A percentile compares a stretch with the other conserved stretches of the same genome.
Evolutionary conservation across 2,888 invertebrate genomes (phyloP).

Genomic region (Fabriciana adippe): DNA sequence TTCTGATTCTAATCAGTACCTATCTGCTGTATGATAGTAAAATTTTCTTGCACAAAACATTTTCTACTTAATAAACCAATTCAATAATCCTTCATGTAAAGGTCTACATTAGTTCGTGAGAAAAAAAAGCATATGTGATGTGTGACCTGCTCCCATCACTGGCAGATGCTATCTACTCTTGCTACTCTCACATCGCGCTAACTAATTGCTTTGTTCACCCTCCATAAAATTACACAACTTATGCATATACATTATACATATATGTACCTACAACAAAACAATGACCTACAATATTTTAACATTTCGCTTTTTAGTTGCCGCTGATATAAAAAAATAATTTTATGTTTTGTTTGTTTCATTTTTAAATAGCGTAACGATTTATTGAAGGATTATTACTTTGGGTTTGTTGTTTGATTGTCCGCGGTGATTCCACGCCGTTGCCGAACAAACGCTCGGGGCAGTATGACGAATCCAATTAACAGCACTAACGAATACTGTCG

Average conservation of each 20-base stretch:
- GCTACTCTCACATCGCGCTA: slow-evolving; percentile 66
- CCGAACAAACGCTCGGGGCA: slow-evolving; percentile 53
- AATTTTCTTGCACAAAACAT: too few relatives aligned
- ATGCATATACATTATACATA: slow-evolving; percentile 49
- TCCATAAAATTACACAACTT: slow-evolving; percentile 69
- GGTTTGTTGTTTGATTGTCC: slow-evolving; percentile 25
- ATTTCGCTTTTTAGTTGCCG: slow-evolving; percentile 23
- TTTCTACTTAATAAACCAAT: neutral
- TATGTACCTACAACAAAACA: slow-evolving; percentile 58
- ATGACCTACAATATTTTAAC: slow-evolving; percentile 43
- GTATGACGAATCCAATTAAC: slow-evolving; percentile 77
- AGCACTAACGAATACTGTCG: slow-evolving; percentile 72
- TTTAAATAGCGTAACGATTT: slow-evolving; percentile 9
- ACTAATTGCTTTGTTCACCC: slow-evolving; percentile 69
- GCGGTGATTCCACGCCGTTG: slow-evolving; percentile 39
- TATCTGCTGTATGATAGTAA: too few relatives aligned
- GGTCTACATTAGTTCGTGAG: slow-evolving; percentile 39
- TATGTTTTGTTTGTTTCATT: slow-evolving; percentile 8
- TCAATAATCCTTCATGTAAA: slow-evolving; percentile 18
- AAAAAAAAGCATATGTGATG: slow-evolving; percentile 41
- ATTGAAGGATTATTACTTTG: slow-evolving; percentile 36
- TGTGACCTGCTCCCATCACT: slow-evolving; percentile 41
- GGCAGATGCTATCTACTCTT: slow-evolving; percentile 50
- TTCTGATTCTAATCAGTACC: too few relatives aligned
- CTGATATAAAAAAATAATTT: neutral